Base-by-base conservation (phyloP, 2,113 vertebrate genomes). In the Ptyas mucosa region DNA sequence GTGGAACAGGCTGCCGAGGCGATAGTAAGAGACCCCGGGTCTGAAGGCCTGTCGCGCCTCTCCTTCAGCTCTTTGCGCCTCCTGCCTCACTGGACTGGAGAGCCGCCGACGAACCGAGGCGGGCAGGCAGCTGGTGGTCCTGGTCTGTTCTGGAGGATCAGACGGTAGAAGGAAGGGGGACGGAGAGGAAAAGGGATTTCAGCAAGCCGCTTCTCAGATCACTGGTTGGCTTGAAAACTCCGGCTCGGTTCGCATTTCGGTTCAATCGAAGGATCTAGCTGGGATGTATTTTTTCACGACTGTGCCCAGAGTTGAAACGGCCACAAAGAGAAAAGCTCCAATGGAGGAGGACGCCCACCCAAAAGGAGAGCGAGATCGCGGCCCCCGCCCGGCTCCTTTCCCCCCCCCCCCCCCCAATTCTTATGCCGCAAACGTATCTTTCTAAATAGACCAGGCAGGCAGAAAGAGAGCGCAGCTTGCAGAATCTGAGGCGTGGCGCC, bases 11-110 rank as follows among this genome's bases (percentile, higher is more conserved):
- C 55, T 1, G 98, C 97, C 97, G 97, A 96, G 97, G 97, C 96
- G 94, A 95, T 96, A 97, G 29, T 97, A 97, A 96, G 96, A 97
- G 97, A 97, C 96, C 96, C 96, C 96, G 97, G 96, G 23, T 26
- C 39, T 94, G 95, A 93, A 90, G 14, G 29, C 52, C 87, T 39
- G 51, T 8, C 52, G 15, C 52, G 18, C 69, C 29, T n/a, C 29
- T 69, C 58, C 9, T 64, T 9, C 9, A 64, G 3, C 58, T 29
- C 26, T n/a, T 69, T 69, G 61, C 26, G 61, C 5, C 69, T 43
- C 18, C 34, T 81, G 75, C 34, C 34, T 39, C 2, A 18, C 18
- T 81, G 34, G 34, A 39, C 18, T 43, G 15, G 34, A 43, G 18
- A 81, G 8, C 34, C 75, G 34, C 2, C 18, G 15, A 8, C 34